Percentiles rank a stretch among this genome's conserved stretches.
Evolutionary conservation across 2,888 invertebrate genomes (phyloP).

Genomic region (Chalcosyrphus nemorum): DNA sequence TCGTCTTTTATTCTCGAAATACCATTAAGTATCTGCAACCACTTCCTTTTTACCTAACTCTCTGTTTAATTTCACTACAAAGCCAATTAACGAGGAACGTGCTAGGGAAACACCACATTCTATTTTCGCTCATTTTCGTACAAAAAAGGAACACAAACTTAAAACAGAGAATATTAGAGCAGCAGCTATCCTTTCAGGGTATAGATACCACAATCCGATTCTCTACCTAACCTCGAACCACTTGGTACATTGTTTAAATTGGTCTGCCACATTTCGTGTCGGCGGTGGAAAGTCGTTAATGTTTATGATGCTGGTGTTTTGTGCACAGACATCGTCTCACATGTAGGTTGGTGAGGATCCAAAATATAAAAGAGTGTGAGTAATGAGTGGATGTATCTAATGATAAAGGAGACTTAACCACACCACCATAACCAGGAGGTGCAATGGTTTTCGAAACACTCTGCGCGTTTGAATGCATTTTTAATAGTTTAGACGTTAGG

Average conservation of each 20-base stretch:
- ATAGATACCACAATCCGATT: neutral
- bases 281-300: slow-evolving; percentile 55
- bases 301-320: slow-evolving; percentile 43
- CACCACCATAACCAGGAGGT: neutral
- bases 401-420: neutral
- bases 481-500: neutral
- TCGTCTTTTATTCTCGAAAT: neutral
- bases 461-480: neutral
- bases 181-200: neutral
- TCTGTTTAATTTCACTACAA: neutral
- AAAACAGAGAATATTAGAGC: neutral
- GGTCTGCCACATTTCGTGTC: slow-evolving; percentile 57
- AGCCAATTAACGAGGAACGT: slow-evolving; percentile 26
- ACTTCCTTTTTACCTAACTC: neutral
- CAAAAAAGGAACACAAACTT: neutral
- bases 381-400: slow-evolving; percentile 31
- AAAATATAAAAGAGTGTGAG: slow-evolving; percentile 12
- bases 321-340: neutral
- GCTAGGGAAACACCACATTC: neutral
- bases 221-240: neutral
- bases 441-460: neutral
- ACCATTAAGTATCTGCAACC: neutral
- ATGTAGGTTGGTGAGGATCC: slow-evolving; percentile 19
- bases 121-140: slow-evolving; percentile 5
- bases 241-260: slow-evolving; percentile 32